Evolutionary conservation across 2,797 vertebrate genomes (phyloP), one percentile per base, ranked within the genome.

Genomic region (Calcarius lapponicus): DNA sequence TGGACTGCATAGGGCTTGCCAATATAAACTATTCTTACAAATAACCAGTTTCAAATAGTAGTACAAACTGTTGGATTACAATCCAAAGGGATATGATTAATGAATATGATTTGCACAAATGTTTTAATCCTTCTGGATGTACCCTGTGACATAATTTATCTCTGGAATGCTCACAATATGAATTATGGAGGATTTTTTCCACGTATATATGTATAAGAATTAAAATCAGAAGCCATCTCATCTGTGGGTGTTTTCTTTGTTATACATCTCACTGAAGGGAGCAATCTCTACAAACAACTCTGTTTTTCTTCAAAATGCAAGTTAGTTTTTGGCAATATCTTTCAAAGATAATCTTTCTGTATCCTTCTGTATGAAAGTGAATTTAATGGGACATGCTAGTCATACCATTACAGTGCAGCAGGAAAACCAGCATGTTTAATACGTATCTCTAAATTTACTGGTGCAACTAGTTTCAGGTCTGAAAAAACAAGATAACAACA

Each of bases 281-380:
- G 9, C 2, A 71, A 43, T 24, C 28, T 42, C 0, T 1, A 11
- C 20, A 5, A 69, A 13, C 17, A 84, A 1, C 7, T 71, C 7
- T 28, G 36, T 11, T 71, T 81, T 85, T 45, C 32, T 73, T 54
- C 32, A 25, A 70, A 47, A 21, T 60, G 15, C 11, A 45, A 57
- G 9, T 66, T 34, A 20, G 34, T 48, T 89, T 80, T 73, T 58
- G 16, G 26, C 36, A 70, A 29, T 48, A 64, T 36, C 10, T 17
- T 79, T 85, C 2, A 3, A 66, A 80, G 32, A 40, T 8, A 62
- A 54, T 36, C 8, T 50, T 70, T 80, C 32, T 76, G 6, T 57
- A n/a, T 47, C 16, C 31, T 25, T 28, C 38, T 38, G 16, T n/a
- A 31, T 6, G 10, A 31, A 74, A n/a, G 11, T 34, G 32, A 12